Conservation (phyloP, 2,797 vertebrate genomes). For the Emydoidea blandingii region DNA sequence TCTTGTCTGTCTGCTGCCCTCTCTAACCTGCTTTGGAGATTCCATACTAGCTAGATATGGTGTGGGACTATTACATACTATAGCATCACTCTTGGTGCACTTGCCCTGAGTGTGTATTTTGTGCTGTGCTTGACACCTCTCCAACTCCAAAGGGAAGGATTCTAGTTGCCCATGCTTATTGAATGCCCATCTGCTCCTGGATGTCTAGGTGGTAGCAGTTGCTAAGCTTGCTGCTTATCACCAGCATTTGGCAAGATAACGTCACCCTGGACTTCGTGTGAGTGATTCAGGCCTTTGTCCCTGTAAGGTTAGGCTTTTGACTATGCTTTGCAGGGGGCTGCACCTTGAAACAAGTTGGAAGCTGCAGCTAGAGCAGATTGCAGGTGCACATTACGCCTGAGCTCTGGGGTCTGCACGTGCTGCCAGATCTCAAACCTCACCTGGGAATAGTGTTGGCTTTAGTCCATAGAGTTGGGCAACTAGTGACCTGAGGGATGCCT, state of each 20-base stretch:
- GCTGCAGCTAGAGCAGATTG: neutral
- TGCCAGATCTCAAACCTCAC: neutral
- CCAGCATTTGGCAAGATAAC: neutral
- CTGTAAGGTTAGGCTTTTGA: neutral
- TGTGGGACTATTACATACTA: neutral
- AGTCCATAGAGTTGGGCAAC: neutral
- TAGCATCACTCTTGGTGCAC: neutral
- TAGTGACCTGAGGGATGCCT: neutral
- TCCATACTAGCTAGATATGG: neutral
- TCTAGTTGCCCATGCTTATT: neutral
- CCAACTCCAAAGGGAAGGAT: neutral
- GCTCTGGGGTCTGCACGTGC: neutral
- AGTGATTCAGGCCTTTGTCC: neutral
- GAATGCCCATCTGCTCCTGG: neutral
- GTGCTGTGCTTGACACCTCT: neutral
- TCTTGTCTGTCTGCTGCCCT: fast-evolving
- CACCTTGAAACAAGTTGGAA: neutral
- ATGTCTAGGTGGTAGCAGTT: neutral
- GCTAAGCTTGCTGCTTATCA: neutral
- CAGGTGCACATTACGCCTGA: neutral
- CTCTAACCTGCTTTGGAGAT: neutral
- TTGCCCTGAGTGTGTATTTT: neutral
- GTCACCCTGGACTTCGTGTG: neutral
- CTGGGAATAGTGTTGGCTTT: neutral
- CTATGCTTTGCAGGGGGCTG: neutral